Percentiles rank a stretch among this genome's conserved stretches.
phyloP scores from a whole-genome alignment of 2,888 invertebrate genomes.

The Eustalomyia histrio region DNA sequence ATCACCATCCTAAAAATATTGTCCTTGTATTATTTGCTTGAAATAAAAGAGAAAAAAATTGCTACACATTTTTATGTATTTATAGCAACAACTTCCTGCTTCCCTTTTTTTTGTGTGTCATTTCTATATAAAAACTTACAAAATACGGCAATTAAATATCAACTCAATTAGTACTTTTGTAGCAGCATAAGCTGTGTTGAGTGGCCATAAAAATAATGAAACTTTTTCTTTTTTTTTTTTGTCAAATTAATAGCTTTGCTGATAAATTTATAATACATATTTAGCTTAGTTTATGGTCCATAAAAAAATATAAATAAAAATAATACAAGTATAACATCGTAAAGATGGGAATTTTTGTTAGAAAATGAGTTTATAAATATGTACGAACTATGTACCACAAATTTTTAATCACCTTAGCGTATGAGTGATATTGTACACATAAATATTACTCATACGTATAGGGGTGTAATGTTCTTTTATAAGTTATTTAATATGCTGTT shows the following conservation, averaged over 20 bases:
- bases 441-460: too few species aligned
- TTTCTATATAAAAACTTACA: background rate
- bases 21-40: background rate
- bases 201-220: constrained; percentile 57
- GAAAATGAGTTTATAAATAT: background rate
- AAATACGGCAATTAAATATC: constrained; percentile 55
- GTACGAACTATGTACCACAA: background rate
- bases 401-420: background rate
- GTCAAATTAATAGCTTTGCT: constrained; percentile 56
- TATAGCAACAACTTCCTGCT: background rate
- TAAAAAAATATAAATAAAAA: constrained; percentile 26
- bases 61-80: background rate
- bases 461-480: too few species aligned
- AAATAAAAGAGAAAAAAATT: background rate
- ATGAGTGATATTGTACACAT: too few species aligned
- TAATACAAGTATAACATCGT: background rate
- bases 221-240: constrained; percentile 27
- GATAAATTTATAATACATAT: constrained; percentile 59
- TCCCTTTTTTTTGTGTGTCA: too few species aligned
- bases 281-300: constrained; percentile 53
- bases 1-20: constrained; percentile 2
- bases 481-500: too few species aligned
- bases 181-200: constrained; percentile 37
- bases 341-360: background rate
- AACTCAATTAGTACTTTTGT: constrained; percentile 56